Percentiles rank a stretch among this genome's conserved stretches.
phyloP scores from a whole-genome alignment of 2,797 vertebrate species.

The Melanotaenia parkinsoni region DNA sequence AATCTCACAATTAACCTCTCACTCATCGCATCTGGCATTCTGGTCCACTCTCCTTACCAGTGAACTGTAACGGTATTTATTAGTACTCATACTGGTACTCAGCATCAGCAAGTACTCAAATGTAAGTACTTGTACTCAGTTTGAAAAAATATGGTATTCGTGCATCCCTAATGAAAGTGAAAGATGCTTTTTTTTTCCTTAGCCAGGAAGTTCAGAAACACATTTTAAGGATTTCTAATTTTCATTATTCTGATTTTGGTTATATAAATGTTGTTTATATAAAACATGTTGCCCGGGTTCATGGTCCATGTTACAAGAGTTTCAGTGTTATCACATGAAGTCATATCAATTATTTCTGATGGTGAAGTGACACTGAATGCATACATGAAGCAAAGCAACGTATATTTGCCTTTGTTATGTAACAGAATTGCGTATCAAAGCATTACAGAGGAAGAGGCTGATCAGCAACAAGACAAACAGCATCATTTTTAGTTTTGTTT shows the following conservation, averaged over 20 bases:
- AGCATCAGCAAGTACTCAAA: too few species aligned
- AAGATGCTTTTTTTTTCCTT: neutral
- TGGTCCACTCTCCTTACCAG: neutral
- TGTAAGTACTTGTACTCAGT: too few species aligned
- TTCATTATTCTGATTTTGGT: neutral
- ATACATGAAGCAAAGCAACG: neutral
- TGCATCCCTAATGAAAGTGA: neutral
- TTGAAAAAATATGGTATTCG: too few species aligned
- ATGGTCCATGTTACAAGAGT: neutral
- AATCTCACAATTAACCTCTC: neutral
- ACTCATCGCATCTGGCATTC: neutral
- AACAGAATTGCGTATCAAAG: neutral
- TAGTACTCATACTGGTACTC: too few species aligned
- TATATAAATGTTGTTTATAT: neutral
- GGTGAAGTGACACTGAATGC: neutral
- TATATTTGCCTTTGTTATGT: neutral
- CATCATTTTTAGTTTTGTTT: neutral
- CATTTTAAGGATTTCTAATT: neutral
- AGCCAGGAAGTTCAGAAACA: neutral
- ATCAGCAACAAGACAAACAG: neutral
- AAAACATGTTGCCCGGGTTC: neutral
- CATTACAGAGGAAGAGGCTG: neutral
- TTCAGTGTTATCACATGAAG: neutral
- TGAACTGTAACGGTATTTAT: neutral
- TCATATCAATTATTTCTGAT: neutral